phyloP scores from a whole-genome alignment of 53 echinoderm and acorn worm genomes.

The Mesocentrotus franciscanus region DNA sequence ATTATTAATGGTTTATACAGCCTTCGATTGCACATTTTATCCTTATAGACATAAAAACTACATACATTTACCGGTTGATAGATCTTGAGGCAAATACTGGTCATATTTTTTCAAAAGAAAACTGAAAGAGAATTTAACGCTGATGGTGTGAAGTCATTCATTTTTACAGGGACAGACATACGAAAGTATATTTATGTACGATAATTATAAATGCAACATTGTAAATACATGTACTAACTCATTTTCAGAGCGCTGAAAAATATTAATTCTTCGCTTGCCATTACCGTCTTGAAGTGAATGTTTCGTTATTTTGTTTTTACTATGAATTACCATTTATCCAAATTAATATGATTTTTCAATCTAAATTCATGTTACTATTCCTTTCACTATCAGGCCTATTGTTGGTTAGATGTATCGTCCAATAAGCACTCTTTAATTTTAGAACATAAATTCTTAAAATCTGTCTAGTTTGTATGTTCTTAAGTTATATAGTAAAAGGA shows the following conservation, averaged over 20 bases:
- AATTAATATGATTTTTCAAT: neutral
- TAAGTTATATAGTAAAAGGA: too few species aligned
- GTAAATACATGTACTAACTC: constrained; percentile 24
- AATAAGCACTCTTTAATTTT: too few species aligned
- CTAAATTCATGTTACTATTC: neutral
- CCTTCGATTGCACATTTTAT: neutral
- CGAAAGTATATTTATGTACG: neutral
- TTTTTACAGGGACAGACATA: neutral
- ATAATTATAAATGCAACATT: neutral
- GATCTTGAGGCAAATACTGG: neutral
- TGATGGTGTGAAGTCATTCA: neutral
- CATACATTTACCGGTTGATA: neutral
- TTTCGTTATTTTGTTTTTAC: neutral
- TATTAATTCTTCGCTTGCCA: neutral
- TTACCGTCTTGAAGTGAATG: neutral
- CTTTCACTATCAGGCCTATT: too few species aligned
- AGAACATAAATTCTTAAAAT: too few species aligned
- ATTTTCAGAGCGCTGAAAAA: constrained; percentile 18
- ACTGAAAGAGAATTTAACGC: constrained; percentile 17
- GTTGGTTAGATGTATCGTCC: too few species aligned
- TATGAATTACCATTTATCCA: too few species aligned
- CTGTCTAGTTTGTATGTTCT: too few species aligned
- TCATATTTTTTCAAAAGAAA: neutral
- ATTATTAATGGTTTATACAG: neutral
- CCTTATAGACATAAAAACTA: too few species aligned